Conservation (phyloP, 2,113 vertebrate species). For the Deroptyus accipitrinus region DNA sequence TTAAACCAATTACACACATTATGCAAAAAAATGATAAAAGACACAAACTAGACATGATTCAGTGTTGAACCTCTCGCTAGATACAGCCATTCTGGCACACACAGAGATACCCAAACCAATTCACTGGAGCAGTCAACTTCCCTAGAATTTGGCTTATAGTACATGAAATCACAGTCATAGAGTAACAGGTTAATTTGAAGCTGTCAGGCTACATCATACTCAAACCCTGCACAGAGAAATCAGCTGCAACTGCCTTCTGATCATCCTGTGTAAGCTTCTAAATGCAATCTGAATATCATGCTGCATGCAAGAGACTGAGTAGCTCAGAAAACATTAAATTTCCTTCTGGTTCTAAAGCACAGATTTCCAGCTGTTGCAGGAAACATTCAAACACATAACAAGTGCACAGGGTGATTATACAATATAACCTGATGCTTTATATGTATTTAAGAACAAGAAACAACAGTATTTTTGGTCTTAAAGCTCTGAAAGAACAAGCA, state of each 20-base stretch:
- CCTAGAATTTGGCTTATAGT: background rate
- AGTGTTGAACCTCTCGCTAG: background rate
- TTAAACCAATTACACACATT: background rate
- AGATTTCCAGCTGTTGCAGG: background rate
- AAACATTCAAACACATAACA: background rate
- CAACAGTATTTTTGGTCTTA: background rate
- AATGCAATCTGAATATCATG: background rate
- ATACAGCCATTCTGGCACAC: background rate
- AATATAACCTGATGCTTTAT: background rate
- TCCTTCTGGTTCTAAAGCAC: background rate
- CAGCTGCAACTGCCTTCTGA: background rate
- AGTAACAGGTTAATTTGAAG: background rate
- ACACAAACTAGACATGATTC: background rate
- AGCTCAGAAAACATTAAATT: background rate
- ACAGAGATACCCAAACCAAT: background rate
- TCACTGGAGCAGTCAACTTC: background rate
- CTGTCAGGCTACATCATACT: background rate
- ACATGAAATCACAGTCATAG: background rate
- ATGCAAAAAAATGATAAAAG: background rate
- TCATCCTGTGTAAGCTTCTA: background rate
- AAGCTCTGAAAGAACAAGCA: background rate
- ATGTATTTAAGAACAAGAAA: background rate
- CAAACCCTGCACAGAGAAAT: background rate
- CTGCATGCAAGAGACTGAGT: background rate
- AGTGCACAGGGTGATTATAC: background rate